These are phyloP conservation scores for Gadopsis marmoratus DNA, from an alignment of 2,797 vertebrate genomes.

Conservation along the genomic window DNA sequence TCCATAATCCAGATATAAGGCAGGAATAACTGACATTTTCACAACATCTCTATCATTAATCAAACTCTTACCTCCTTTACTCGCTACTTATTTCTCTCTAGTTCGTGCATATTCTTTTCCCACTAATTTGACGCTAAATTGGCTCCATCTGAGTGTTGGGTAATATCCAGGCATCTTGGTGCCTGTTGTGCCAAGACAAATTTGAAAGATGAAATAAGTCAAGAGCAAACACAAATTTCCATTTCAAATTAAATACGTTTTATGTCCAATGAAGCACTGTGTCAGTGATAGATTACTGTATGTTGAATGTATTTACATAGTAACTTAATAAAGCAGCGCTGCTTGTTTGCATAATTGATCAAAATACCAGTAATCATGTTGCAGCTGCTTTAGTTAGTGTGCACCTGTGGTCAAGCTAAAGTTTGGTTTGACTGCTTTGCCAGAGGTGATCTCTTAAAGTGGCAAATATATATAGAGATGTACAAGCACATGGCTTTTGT, in stretches of 20 bases:
- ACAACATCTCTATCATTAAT: constrained; percentile 26
- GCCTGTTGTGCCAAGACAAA: constrained; percentile 51
- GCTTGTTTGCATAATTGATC: constrained; percentile 24
- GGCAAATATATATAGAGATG: neutral
- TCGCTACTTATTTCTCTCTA: constrained; percentile 7
- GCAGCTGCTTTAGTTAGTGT: neutral
- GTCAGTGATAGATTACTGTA: constrained; percentile 38
- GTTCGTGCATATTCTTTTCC: constrained; percentile 36
- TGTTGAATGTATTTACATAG: constrained; percentile 32
- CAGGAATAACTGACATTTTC: constrained; percentile 8
- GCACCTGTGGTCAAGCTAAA: neutral
- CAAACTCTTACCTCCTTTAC: constrained; percentile 2
- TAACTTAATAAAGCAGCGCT: constrained; percentile 13
- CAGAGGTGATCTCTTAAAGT: neutral
- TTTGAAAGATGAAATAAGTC: constrained; percentile 54
- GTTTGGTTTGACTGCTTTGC: neutral
- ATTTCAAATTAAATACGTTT: constrained; percentile 57
- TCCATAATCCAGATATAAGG: constrained; percentile 12
- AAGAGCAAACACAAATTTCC: constrained; percentile 55
- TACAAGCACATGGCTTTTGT: neutral
- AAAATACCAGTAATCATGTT: constrained; percentile 18
- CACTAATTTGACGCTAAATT: constrained; percentile 49
- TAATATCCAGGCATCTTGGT: constrained; percentile 49
- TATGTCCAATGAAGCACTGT: constrained; percentile 29
- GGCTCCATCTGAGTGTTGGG: constrained; percentile 49